A percentile compares a stretch with the other conserved stretches of the same genome.
These are phyloP conservation scores for Bombus breviceps DNA, from an alignment of 1,140 invertebrate species.

Conservation along the genomic window DNA sequence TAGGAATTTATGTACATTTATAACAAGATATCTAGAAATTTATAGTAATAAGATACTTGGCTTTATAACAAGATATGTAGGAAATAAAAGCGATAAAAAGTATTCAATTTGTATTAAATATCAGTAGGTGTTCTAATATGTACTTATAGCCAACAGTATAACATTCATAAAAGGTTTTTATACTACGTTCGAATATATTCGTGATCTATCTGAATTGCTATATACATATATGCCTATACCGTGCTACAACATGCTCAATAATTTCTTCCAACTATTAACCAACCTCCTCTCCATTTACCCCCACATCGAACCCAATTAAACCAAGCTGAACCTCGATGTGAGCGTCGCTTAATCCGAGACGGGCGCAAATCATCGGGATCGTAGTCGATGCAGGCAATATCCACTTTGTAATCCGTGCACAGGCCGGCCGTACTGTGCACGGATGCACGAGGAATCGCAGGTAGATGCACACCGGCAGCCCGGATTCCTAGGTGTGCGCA, in stretches of 20 bases:
- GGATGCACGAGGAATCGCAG: constrained; percentile 56
- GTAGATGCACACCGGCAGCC: constrained; percentile 31
- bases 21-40: no score
- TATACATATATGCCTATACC: no score
- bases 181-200: no score
- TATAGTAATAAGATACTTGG: no score
- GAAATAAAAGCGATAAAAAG: no score
- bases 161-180: no score
- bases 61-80: no score
- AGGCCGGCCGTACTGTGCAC: constrained; percentile 37
- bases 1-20: no score
- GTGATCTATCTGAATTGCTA: no score
- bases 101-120: no score
- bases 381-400: constrained; percentile 47
- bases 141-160: no score
- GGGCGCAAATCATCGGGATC: constrained; percentile 40
- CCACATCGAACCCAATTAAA: neutral
- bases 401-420: constrained; percentile 66
- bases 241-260: neutral
- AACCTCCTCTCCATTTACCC: neutral
- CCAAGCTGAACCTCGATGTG: neutral
- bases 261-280: neutral
- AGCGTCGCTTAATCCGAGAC: constrained; percentile 29
- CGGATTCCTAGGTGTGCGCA: constrained; percentile 53
- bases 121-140: no score